phyloP scores from a whole-genome alignment of 2,113 vertebrate species.

The Lethenteron camtschaticum region DNA sequence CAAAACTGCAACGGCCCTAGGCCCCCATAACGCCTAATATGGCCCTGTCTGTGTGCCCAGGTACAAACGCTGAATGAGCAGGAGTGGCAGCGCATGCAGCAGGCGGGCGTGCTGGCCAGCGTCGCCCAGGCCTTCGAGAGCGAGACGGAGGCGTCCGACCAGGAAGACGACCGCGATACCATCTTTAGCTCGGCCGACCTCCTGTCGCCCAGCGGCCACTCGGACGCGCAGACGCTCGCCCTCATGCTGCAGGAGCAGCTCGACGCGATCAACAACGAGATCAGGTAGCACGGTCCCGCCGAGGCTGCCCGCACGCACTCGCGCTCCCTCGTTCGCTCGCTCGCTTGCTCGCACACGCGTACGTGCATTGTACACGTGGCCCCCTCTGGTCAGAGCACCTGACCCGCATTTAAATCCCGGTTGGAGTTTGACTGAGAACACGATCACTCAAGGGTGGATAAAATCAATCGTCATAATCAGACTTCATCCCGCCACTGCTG shows the following conservation, averaged over 20 bases:
- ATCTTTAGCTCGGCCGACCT: conserved; percentile 96
- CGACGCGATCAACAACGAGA: conserved; percentile 98
- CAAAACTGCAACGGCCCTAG: too few relatives aligned
- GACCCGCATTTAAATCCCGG: too few relatives aligned
- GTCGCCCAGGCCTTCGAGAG: conserved; percentile 59
- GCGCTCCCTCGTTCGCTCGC: too few relatives aligned
- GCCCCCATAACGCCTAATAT: too few relatives aligned
- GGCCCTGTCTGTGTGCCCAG: conserved; percentile 18
- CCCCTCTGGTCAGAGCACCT: too few relatives aligned
- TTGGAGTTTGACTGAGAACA: too few relatives aligned
- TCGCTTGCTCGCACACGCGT: too few relatives aligned
- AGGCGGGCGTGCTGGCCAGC: conserved; percentile 51
- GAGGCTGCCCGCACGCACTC: too few relatives aligned
- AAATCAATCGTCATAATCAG: too few relatives aligned
- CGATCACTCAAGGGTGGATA: too few relatives aligned
- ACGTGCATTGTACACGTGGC: too few relatives aligned
- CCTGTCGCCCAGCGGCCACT: conserved; percentile 79
- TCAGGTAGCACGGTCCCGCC: conserved; percentile 32
- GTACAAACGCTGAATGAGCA: conserved; percentile 84
- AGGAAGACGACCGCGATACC: conserved; percentile 82
- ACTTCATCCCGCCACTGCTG: too few relatives aligned
- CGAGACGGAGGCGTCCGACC: conserved; percentile 95
- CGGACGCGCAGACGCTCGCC: conserved; percentile 81
- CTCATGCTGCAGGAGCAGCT: conserved; percentile 99
- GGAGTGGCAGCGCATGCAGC: conserved; percentile 84